Evolutionary conservation across 2,888 invertebrate genomes (phyloP).

Genomic region (Polymixis lichenea): DNA sequence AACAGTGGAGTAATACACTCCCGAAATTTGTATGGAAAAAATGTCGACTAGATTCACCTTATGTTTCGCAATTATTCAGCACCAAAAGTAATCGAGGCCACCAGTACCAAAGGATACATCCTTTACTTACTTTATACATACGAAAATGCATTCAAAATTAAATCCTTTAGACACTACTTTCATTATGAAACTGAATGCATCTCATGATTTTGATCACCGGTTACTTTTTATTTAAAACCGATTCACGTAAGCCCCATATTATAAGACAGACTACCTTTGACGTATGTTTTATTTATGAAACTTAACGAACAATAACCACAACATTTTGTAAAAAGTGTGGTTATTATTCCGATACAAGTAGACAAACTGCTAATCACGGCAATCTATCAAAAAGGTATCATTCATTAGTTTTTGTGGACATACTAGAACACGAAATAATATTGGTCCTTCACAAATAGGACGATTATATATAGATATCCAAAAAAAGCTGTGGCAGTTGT

Average conservation of each 20-base stretch:
- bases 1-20: no score
- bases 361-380: conserved; percentile 5
- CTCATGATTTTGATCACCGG: neutral
- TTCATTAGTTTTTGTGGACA: conserved; percentile 11
- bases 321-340: neutral
- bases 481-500: neutral
- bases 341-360: neutral
- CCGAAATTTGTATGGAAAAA: no score
- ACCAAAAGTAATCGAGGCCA: conserved; percentile 6
- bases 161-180: neutral
- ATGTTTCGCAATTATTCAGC: conserved; percentile 21
- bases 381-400: conserved; percentile 27
- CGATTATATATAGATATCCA: neutral
- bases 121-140: no score
- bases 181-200: neutral
- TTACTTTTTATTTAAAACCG: neutral
- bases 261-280: neutral
- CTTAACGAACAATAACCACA: neutral
- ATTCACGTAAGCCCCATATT: neutral
- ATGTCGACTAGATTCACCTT: neutral
- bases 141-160: neutral
- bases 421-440: conserved; percentile 6
- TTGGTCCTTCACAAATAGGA: neutral
- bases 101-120: neutral
- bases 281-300: neutral